Evolutionary conservation across 2,797 vertebrate genomes (phyloP).

Genomic region (Brotula barbata): DNA sequence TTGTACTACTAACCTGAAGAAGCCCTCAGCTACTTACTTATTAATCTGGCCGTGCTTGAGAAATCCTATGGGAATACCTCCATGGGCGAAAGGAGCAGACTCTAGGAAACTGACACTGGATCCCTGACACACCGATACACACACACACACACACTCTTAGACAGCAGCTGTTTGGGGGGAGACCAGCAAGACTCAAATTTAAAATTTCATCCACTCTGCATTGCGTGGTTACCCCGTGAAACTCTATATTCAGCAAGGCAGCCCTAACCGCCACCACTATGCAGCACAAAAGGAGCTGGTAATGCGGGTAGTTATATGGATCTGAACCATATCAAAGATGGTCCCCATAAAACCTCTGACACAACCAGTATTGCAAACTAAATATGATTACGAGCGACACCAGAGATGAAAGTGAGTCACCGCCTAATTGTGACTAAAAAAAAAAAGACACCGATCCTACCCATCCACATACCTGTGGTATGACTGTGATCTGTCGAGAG

Average conservation of each 20-base stretch:
- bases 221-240: slow-evolving; percentile 35
- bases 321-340: slow-evolving; percentile 8
- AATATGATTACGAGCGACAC: slow-evolving; percentile 8
- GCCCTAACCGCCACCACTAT: slow-evolving; percentile 16
- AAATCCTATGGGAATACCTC: slow-evolving; percentile 63
- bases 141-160: slow-evolving; percentile 14
- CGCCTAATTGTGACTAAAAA: no score
- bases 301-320: slow-evolving; percentile 1
- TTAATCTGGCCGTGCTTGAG: slow-evolving; percentile 64
- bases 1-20: slow-evolving; percentile 67
- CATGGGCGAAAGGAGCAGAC: slow-evolving; percentile 44
- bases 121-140: slow-evolving; percentile 30
- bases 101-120: slow-evolving; percentile 67
- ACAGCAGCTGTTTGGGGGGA: slow-evolving; percentile 72
- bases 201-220: slow-evolving; percentile 61
- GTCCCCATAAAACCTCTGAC: slow-evolving; percentile 6
- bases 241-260: slow-evolving; percentile 35
- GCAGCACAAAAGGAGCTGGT: slow-evolving; percentile 8
- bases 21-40: slow-evolving; percentile 62
- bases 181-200: slow-evolving; percentile 48
- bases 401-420: background rate
- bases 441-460: no score
- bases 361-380: background rate
- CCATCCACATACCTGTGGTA: no score
- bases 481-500: no score